phyloP scores from a whole-genome alignment of 2,113 vertebrate genomes.

The Panthera tigris region DNA sequence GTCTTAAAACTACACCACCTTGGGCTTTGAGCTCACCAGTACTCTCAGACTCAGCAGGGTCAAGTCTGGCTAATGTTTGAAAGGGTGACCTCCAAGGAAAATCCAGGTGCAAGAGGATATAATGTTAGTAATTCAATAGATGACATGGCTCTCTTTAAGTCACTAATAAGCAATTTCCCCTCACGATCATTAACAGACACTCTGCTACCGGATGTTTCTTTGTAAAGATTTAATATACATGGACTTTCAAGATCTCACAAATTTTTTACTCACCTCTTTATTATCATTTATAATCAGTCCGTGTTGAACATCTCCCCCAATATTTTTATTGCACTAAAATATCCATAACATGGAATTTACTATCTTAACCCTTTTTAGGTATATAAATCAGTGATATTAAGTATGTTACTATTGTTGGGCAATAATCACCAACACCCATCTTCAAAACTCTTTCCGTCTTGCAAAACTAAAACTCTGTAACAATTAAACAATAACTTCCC shows the following conservation, averaged over 20 bases:
- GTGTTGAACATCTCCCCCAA: background rate
- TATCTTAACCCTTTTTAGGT: background rate
- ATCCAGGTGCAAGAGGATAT: constrained; percentile 54
- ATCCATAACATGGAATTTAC: background rate
- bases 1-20: constrained; percentile 69
- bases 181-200: constrained; percentile 23
- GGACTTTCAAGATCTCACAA: constrained; percentile 24
- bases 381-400: background rate
- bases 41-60: constrained; percentile 53
- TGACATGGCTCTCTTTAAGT: constrained; percentile 65
- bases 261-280: background rate
- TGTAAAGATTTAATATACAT: constrained; percentile 49
- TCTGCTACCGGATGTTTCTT: constrained; percentile 59
- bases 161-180: constrained; percentile 54
- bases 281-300: background rate
- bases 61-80: constrained; percentile 62
- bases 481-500: background rate
- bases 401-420: background rate
- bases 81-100: constrained; percentile 68
- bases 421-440: background rate
- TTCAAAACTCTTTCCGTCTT: background rate
- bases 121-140: constrained; percentile 61
- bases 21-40: constrained; percentile 77
- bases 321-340: background rate
- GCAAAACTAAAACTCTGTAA: background rate